These are phyloP conservation scores for Microchrysa polita DNA, from an alignment of 2,888 invertebrate genomes.

Conservation along the genomic window DNA sequence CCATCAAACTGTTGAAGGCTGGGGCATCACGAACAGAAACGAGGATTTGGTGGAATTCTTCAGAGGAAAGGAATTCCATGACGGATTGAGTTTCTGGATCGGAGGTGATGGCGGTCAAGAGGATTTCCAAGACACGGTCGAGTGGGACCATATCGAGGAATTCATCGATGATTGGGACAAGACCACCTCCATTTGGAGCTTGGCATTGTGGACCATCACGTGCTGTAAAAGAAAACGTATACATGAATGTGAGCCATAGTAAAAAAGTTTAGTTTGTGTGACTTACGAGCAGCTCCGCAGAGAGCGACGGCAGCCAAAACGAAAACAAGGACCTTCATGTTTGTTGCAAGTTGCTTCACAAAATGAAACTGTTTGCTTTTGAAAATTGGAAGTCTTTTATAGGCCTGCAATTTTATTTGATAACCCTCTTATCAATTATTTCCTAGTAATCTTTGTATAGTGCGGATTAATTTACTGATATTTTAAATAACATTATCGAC, in stretches of 20 bases:
- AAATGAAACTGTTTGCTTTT: conserved; percentile 35
- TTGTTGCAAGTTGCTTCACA: conserved; percentile 24
- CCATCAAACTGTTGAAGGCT: conserved; percentile 12
- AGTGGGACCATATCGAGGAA: conserved; percentile 36
- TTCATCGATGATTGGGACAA: conserved; percentile 41
- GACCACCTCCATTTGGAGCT: conserved; percentile 45
- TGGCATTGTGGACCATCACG: conserved; percentile 40
- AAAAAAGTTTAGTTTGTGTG: not conserved
- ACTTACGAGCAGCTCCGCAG: conserved; percentile 20
- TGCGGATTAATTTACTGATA: no score
- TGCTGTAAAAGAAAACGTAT: no score
- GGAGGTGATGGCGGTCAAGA: conserved; percentile 41
- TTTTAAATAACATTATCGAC: no score
- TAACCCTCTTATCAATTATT: no score
- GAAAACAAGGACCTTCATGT: conserved; percentile 30
- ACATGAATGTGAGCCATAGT: no score
- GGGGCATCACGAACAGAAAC: not conserved
- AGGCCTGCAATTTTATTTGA: no score
- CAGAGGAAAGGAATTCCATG: conserved; percentile 45
- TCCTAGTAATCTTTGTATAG: no score
- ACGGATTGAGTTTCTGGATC: conserved; percentile 47
- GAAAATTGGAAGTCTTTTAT: no score
- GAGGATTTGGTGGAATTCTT: conserved; percentile 27
- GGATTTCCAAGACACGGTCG: conserved; percentile 33
- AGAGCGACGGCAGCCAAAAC: conserved; percentile 18